phyloP scores from a whole-genome alignment of 2,113 vertebrate species.

The Crotalus viridis region DNA sequence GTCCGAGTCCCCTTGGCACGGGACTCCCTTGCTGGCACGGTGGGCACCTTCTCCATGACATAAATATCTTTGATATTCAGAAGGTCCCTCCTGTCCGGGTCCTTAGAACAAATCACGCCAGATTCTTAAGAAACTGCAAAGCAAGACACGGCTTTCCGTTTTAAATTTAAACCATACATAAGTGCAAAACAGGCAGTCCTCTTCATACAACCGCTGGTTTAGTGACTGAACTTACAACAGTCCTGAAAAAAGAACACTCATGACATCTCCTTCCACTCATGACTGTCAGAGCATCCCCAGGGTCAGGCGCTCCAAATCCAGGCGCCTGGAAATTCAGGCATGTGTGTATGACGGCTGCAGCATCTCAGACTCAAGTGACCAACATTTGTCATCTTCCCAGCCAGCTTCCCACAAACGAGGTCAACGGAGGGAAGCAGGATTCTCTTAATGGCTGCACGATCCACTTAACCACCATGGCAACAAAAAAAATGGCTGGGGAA shows the following conservation, averaged over 20 bases:
- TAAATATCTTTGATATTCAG: background rate
- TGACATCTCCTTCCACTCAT: background rate
- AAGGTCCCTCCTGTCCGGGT: background rate
- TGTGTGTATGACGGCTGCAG: too few relatives aligned
- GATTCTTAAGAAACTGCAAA: background rate
- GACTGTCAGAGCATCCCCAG: background rate
- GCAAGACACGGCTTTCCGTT: background rate
- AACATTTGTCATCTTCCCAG: background rate
- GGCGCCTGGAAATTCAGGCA: background rate
- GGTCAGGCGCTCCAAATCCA: background rate
- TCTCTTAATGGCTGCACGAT: background rate
- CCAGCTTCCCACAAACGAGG: background rate
- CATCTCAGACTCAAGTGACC: too few relatives aligned
- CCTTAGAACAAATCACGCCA: background rate
- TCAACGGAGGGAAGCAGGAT: background rate
- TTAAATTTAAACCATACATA: background rate
- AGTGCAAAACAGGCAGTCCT: background rate
- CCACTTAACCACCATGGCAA: background rate
- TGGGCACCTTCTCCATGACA: background rate
- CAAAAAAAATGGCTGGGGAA: background rate
- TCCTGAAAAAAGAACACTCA: too few relatives aligned
- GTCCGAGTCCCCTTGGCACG: background rate
- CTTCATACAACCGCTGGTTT: background rate
- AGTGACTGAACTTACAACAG: background rate
- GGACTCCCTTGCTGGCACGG: background rate